Conservation (phyloP, 2,797 vertebrate species). For the Epinephelus coioides region DNA sequence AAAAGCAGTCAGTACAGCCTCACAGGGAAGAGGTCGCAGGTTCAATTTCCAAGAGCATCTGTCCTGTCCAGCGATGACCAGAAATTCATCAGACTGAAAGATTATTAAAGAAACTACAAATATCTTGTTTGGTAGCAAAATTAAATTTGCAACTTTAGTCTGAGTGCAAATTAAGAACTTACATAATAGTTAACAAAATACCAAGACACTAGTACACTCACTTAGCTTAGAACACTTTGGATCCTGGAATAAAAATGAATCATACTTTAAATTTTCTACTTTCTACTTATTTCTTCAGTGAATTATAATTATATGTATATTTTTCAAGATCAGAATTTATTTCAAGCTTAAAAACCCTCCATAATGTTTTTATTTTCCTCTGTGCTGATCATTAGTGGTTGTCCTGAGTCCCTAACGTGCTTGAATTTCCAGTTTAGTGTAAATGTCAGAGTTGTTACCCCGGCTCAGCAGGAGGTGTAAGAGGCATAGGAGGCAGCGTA, state of each 20-base stretch:
- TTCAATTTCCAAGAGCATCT: not conserved
- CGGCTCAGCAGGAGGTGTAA: constrained; percentile 85
- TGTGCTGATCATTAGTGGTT: constrained; percentile 6
- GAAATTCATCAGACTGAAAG: no score
- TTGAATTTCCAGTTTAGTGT: constrained; percentile 15
- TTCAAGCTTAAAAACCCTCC: not conserved
- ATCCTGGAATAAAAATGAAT: not conserved
- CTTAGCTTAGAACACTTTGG: not conserved
- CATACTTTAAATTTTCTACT: not conserved
- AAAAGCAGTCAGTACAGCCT: not conserved
- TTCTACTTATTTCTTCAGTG: not conserved
- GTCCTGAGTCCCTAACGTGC: constrained; percentile 1
- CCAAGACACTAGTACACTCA: not conserved
- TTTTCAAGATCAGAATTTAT: not conserved
- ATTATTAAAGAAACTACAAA: not conserved
- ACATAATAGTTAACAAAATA: not conserved
- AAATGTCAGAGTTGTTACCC: constrained; percentile 80
- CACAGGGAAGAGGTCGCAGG: not conserved
- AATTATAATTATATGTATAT: not conserved
- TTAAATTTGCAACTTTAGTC: not conserved
- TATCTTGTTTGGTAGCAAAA: no score
- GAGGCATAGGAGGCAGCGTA: constrained; percentile 84
- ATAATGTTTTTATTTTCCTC: not conserved
- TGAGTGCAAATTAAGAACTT: not conserved
- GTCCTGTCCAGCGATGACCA: not conserved